Percentiles rank a stretch among this genome's conserved stretches.
Conservation (phyloP, 2,797 vertebrate species). For the Pseudocheirus occidentalis region DNA sequence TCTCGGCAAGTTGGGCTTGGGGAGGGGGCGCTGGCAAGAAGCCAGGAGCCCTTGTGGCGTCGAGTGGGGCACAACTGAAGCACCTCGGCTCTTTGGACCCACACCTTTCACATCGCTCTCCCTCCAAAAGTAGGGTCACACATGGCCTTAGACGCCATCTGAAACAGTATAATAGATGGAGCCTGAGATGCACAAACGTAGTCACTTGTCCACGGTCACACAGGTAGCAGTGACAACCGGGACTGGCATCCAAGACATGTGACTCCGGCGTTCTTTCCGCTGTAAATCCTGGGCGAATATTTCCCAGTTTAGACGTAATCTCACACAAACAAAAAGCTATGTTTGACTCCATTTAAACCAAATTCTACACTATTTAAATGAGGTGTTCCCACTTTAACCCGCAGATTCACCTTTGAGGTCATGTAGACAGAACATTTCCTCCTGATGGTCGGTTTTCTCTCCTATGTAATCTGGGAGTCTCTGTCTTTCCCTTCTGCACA, state of each 20-base stretch:
- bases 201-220: background rate
- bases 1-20: background rate
- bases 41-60: background rate
- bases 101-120: background rate
- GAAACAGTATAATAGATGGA: background rate
- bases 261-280: background rate
- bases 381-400: background rate
- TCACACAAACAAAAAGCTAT: background rate
- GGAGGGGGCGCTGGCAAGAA: background rate
- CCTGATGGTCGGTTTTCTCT: background rate
- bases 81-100: background rate
- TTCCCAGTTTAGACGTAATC: background rate
- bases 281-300: background rate
- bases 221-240: background rate
- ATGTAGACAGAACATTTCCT: background rate
- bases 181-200: background rate
- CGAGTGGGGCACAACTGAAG: background rate
- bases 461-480: background rate
- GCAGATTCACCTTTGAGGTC: background rate
- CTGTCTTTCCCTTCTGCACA: background rate
- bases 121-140: background rate
- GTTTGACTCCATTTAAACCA: background rate
- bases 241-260: background rate
- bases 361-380: background rate
- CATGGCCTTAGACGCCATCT: background rate